Evolutionary conservation across 2,113 vertebrate genomes (phyloP).

Genomic region (Onychostruthus taczanowskii): DNA sequence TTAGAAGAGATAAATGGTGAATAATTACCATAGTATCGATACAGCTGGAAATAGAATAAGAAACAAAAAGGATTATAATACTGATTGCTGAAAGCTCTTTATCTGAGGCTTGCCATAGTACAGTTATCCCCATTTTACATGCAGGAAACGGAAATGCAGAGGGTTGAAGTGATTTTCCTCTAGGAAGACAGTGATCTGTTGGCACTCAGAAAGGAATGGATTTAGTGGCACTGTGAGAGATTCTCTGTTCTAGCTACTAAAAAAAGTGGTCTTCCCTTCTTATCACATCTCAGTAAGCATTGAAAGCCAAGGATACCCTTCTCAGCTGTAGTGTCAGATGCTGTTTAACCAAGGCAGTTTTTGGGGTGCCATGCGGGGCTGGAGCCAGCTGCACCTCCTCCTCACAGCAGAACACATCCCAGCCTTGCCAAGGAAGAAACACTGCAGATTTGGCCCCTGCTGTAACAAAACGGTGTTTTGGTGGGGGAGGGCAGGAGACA

Average conservation of each 20-base stretch:
- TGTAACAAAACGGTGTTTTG: not conserved
- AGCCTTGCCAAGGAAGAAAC: not conserved
- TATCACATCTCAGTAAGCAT: not conserved
- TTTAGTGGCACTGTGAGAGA: not conserved
- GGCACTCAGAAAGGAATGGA: not conserved
- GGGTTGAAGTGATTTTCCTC: not conserved
- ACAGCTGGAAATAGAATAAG: constrained; percentile 2
- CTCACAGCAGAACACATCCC: not conserved
- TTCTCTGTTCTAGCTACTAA: not conserved
- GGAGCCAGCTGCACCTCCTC: not conserved
- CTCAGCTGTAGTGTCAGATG: not conserved
- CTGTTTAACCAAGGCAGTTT: not conserved
- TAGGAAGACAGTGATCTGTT: not conserved
- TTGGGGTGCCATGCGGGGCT: not conserved
- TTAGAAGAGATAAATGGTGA: constrained; percentile 27
- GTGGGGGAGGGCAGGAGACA: not conserved
- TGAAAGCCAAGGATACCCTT: not conserved
- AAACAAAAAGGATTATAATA: not conserved
- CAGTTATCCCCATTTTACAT: not conserved
- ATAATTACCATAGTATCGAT: not conserved
- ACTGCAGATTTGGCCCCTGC: constrained; percentile 11
- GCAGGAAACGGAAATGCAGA: not conserved
- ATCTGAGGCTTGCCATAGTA: not conserved
- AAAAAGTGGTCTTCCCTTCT: not conserved
- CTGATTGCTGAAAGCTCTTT: not conserved